A percentile compares a stretch with the other conserved stretches of the same genome.
phyloP scores from a whole-genome alignment of 2,113 vertebrate genomes.

The Sphaerodactylus townsendi region DNA sequence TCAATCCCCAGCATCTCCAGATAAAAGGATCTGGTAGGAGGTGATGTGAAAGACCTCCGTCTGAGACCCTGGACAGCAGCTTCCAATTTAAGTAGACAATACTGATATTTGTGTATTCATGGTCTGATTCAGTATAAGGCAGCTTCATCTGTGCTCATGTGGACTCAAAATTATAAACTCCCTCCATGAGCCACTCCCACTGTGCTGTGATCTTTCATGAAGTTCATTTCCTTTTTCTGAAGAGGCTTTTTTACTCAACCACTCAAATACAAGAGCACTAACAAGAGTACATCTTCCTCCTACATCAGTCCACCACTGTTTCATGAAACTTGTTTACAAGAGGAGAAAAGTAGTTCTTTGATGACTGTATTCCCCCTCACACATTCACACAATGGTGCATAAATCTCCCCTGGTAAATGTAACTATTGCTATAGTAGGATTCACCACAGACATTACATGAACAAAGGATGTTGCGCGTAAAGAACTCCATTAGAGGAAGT shows the following conservation, averaged over 20 bases:
- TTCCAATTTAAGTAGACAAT: too few species aligned
- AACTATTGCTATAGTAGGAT: background rate
- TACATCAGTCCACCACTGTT: background rate
- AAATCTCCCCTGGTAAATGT: background rate
- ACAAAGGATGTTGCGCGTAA: background rate
- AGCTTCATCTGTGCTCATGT: too few species aligned
- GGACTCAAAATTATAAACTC: too few species aligned
- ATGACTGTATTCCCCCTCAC: background rate
- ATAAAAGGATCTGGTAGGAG: too few species aligned
- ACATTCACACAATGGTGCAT: background rate
- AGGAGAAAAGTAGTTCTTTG: background rate
- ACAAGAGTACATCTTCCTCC: background rate
- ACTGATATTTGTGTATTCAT: too few species aligned
- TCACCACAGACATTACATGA: background rate
- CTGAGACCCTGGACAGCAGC: too few species aligned
- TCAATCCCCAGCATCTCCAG: too few species aligned
- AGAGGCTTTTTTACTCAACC: background rate
- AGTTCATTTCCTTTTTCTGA: background rate
- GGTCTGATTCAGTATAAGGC: too few species aligned
- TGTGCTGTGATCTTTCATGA: background rate
- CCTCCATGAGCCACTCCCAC: background rate
- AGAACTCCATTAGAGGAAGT: background rate
- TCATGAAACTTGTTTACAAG: background rate
- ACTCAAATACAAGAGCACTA: background rate
- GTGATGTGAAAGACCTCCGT: too few species aligned